Evolutionary conservation across 2,888 invertebrate species (phyloP), one percentile per base, ranked within the genome.

Genomic region (Gari tellinella): DNA sequence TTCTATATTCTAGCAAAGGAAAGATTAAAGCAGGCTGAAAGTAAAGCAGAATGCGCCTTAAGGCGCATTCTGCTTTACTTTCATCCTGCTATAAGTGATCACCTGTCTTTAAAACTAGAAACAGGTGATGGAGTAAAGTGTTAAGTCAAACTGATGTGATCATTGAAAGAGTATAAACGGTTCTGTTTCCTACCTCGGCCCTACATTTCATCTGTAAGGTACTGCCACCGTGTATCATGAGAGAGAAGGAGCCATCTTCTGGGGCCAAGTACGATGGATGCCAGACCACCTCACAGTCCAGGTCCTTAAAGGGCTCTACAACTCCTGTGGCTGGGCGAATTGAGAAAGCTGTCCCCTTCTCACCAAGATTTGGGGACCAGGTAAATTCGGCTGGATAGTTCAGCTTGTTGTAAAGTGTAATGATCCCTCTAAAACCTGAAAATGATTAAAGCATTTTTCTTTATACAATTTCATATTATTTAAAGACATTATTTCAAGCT

Each of bases 251-350:
- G 0, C 91, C 91, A 57, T 90, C 88, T 26, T 90, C 89, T 12
- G 92, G 91, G 4, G 92, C 92, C 55, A 89, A 74, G 82, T 83
- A 92, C 10, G 91, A 91, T 5, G 92, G 91, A 64, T 91, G 91
- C 88, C 91, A 92, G 2, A 92, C 91, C n/a, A 92, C 91, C 76
- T 92, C 92, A 86, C 92, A 92, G 68, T 92, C 91, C 43, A 92
- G 82, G 61, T 90, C 89, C 43, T 84, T 85, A 69, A 81, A 87
- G 10, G 92, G 83, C 31, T 91, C 91, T 12, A 92, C 91, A 10
- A 85, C 79, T 26, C 92, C 92, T 74, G 89, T 85, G n/a, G 91
- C 91, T n/a, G 92, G 92, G 45, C 91, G 76, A 41, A 92, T 90
- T 10, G 92, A 92, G 83, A 92, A 92, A 23, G 92, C 91, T 37